Evolutionary conservation across 2,113 vertebrate species (phyloP).

Genomic region (Vimba vimba): DNA sequence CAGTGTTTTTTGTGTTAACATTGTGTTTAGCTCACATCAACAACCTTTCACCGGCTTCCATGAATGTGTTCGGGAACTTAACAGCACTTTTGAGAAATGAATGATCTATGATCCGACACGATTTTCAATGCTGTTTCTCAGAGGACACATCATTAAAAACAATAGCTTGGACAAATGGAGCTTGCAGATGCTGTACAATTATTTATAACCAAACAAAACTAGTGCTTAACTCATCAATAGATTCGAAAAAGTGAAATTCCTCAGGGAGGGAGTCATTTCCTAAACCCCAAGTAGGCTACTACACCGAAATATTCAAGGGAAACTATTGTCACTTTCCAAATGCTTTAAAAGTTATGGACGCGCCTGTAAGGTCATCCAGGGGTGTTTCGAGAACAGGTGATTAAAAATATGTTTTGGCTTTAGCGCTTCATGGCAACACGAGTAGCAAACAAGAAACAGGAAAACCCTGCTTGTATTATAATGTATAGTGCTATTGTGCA

Average conservation of each 20-base stretch:
- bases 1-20: background rate
- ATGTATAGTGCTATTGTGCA: slow-evolving; percentile 18
- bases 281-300: background rate
- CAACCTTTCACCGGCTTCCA: slow-evolving; percentile 13
- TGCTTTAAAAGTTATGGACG: background rate
- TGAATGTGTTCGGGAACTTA: background rate
- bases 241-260: background rate
- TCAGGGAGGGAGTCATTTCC: background rate
- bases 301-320: background rate
- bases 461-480: slow-evolving; percentile 8
- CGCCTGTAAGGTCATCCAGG: background rate
- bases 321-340: slow-evolving; percentile 12
- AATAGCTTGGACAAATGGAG: background rate
- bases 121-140: background rate
- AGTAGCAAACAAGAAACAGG: slow-evolving; percentile 14
- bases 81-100: slow-evolving; percentile 1
- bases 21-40: slow-evolving; percentile 2
- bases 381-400: background rate
- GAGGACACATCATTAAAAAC: background rate
- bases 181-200: background rate
- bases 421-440: background rate
- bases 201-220: slow-evolving; percentile 11
- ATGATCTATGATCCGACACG: background rate
- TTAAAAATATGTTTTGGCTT: background rate
- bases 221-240: background rate